Evolutionary conservation across 1,140 invertebrate genomes (phyloP), one percentile per base, ranked within the genome.

Genomic region (Zaprionus ornatus): DNA sequence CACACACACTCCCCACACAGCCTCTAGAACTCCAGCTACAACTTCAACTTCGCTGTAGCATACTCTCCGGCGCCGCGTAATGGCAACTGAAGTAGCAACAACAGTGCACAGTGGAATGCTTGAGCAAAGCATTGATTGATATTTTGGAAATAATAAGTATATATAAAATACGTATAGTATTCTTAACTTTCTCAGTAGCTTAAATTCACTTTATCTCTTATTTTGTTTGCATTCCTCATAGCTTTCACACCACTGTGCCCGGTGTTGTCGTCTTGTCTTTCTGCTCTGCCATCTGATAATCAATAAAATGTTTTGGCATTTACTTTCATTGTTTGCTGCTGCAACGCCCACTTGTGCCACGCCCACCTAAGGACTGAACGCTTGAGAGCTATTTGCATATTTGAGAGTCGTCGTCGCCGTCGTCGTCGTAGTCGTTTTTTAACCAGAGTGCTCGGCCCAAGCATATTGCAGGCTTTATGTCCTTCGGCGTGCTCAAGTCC

Each of bases 261-360:
- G 40, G 15, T 17, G 52, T 21, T 27, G 40, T 56, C 40, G 60
- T 69, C 70, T 70, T 56, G 72, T 65, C 71, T 78, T 68, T 42
- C 62, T 70, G 35, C 57, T 68, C 57, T 66, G 77, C 40, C 40
- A 45, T 45, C 72, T 90, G 85, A 90, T 90, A 90, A 90, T 90
- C 85, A 90, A 90, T 90, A 90, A 90, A 90, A 90, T 90, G 85
- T 90, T 90, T 90, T 90, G 85, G 86, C 86, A 90, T 90, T 90
- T 90, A 90, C 82, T 90, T 90, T 90, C 81, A 90, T 90, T 90
- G 85, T 90, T 90, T 90, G 85, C 85, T 85, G 78, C 85, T 84
- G 85, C 79, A 88, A 90, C 85, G 85, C 85, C 85, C 85, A 66
- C 45, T 50, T 29, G 54, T 37, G 72, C 79, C 81, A 85, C 85